Base-by-base conservation (phyloP, 2,113 vertebrate species). In the Pipa parva region DNA sequence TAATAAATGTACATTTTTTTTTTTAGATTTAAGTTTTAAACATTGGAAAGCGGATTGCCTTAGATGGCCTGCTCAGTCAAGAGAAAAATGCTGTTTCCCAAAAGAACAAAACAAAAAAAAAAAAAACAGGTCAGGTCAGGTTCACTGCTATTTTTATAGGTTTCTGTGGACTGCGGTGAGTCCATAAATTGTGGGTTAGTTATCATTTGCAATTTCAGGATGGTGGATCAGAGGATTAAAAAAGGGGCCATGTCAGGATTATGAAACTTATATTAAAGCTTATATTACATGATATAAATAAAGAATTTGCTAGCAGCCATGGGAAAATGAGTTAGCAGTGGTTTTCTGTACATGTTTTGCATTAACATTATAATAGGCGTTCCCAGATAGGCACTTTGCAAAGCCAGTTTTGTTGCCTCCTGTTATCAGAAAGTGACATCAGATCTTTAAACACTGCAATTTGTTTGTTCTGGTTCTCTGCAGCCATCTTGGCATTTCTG, bases 161-260 rank as follows among this genome's bases (percentile, higher is more conserved):
- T 29, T 33, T 36, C 21, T 70, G 28, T 64, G 80, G 79, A 76
- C 74, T 39, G 61, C 8, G 37, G 76, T 59, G 65, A 76, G 73
- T 74, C 79, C 76, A 68, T 66, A 5, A 70, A 25, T 33, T 76
- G 72, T 74, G 76, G 78, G 64, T 78, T 78, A 77, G 72, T 77
- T 72, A 51, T 74, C 45, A 0, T 77, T 77, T 71, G 52, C 71
- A 76, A 57, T 0, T 59, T 29, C 5, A 75, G 75, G 73, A 75
- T 78, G 76, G 61, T 63, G 75, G 75, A 77, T 76, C 79, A 74
- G 75, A 72, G 71, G 71, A 0, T 17, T 59, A 60, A 29, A 31
- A 55, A 63, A 21, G 61, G 20, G 57, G 55, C 72, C 69, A 77
- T 76, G 1, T 39, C 1, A 15, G 8, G 21, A 52, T 63, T 71